Percentiles rank a stretch among this genome's conserved stretches.
These are phyloP conservation scores for Mesoclemmys tuberculata DNA, from an alignment of 2,113 vertebrate species.

Conservation along the genomic window DNA sequence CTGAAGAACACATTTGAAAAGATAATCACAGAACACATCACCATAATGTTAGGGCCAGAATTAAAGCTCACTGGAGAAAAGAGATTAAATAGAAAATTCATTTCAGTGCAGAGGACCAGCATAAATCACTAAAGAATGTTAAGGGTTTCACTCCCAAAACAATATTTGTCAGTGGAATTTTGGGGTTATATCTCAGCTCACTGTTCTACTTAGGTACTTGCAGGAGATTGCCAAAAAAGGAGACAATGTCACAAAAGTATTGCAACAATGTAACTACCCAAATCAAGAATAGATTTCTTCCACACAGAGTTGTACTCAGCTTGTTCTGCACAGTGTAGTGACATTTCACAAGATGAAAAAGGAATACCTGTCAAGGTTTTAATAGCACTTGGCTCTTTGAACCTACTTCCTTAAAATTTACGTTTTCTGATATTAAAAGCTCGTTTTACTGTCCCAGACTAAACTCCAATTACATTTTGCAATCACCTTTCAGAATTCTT, in stretches of 20 bases:
- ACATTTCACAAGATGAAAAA: neutral
- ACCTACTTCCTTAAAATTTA: neutral
- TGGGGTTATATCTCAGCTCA: neutral
- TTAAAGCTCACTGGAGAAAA: neutral
- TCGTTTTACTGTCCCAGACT: neutral
- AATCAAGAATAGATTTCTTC: neutral
- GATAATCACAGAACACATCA: constrained; percentile 18
- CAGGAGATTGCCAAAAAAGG: neutral
- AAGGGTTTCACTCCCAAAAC: neutral
- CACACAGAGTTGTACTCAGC: neutral
- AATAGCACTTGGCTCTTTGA: neutral
- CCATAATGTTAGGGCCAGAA: constrained; percentile 1
- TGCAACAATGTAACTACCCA: neutral
- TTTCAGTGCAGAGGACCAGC: neutral
- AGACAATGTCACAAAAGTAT: neutral
- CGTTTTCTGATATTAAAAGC: neutral
- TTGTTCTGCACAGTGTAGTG: neutral
- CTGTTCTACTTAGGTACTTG: neutral
- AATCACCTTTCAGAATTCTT: neutral
- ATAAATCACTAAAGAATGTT: neutral
- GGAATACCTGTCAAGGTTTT: neutral
- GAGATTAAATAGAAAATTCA: neutral
- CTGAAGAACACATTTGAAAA: neutral
- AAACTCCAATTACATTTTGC: neutral
- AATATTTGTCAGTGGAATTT: neutral